Percentiles rank a stretch among this genome's conserved stretches.
These are phyloP conservation scores for Oryzias sinensis DNA, from an alignment of 2,797 vertebrate species.

Conservation along the genomic window DNA sequence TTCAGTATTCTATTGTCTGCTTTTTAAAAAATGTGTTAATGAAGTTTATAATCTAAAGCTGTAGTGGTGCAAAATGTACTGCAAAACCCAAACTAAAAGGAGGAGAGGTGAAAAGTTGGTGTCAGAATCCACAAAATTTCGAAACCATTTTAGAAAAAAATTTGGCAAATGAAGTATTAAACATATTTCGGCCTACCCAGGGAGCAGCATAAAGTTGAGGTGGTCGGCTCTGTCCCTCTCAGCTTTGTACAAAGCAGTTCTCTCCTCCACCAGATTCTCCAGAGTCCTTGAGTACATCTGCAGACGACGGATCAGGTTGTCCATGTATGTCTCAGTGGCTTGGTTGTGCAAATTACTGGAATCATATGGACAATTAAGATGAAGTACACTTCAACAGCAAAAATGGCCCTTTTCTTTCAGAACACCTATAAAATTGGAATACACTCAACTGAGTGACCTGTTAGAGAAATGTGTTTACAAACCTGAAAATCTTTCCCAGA, in stretches of 20 bases:
- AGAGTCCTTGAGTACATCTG: constrained; percentile 95
- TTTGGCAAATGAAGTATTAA: no score
- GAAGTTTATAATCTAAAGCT: no score
- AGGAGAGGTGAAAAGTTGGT: no score
- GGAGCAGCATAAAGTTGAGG: constrained; percentile 95
- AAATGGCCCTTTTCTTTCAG: neutral
- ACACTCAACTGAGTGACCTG: neutral
- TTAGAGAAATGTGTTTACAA: constrained; percentile 17
- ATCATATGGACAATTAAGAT: neutral
- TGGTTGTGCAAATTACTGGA: constrained; percentile 88
- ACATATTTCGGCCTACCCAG: constrained; percentile 73
- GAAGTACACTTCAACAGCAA: no score
- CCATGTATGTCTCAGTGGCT: constrained; percentile 94
- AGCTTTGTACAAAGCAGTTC: constrained; percentile 92
- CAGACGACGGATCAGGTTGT: constrained; percentile 93
- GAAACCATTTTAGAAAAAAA: no score
- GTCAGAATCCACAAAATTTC: no score
- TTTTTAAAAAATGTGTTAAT: no score
- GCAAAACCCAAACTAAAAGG: no score
- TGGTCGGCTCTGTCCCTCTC: constrained; percentile 92
- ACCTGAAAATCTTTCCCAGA: constrained; percentile 95
- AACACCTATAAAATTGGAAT: no score
- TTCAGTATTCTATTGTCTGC: no score
- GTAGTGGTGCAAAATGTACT: no score
- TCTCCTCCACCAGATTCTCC: constrained; percentile 92